phyloP scores from a whole-genome alignment of 2,888 invertebrate species.

The Psylliodes chrysocephalus region DNA sequence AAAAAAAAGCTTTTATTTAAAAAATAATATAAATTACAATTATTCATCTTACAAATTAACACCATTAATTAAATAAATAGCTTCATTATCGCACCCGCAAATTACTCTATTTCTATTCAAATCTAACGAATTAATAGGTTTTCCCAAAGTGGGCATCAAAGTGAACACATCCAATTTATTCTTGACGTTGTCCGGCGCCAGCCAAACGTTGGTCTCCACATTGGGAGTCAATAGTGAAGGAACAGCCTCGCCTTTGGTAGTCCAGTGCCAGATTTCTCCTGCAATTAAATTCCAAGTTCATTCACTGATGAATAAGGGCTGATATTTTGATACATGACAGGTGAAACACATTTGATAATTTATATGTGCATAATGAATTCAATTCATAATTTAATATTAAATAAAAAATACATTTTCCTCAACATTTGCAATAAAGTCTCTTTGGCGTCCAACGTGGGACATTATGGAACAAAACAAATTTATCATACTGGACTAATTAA shows the following conservation, averaged over 20 bases:
- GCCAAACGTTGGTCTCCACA: constrained; percentile 69
- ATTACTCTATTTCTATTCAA: constrained; percentile 78
- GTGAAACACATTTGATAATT: too few relatives aligned
- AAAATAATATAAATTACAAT: neutral
- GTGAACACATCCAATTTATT: constrained; percentile 77
- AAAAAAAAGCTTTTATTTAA: neutral
- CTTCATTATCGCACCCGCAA: constrained; percentile 90
- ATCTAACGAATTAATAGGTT: constrained; percentile 85
- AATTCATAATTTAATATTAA: too few relatives aligned
- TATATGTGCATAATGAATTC: too few relatives aligned
- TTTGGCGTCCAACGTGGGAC: too few relatives aligned
- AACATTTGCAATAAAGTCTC: too few relatives aligned
- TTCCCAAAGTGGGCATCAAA: constrained; percentile 78
- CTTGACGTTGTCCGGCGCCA: constrained; percentile 76
- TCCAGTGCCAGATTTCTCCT: constrained; percentile 91
- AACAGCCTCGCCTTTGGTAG: constrained; percentile 66
- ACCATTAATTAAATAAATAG: constrained; percentile 82
- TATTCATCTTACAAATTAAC: constrained; percentile 56
- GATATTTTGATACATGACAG: too few relatives aligned
- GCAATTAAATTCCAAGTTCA: too few relatives aligned
- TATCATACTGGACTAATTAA: too few relatives aligned
- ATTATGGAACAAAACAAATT: neutral
- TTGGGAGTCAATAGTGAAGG: constrained; percentile 40
- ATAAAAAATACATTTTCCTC: too few relatives aligned
- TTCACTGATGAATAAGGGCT: too few relatives aligned